Conservation (phyloP, 2,888 invertebrate genomes). For the Aromia moschata region DNA sequence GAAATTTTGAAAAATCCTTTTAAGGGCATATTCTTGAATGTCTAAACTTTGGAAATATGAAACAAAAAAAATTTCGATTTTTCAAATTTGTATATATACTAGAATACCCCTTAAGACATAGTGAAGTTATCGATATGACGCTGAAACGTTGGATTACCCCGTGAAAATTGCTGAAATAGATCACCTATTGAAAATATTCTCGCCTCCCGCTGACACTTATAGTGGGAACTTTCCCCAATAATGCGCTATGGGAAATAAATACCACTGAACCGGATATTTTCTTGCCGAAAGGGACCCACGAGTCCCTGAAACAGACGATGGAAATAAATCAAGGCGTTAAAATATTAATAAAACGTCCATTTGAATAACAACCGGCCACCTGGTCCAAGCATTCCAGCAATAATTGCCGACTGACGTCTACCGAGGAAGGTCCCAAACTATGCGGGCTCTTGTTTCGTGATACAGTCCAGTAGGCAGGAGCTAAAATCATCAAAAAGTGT, state of each 20-base stretch:
- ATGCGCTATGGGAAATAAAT: not conserved
- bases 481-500: too few relatives aligned
- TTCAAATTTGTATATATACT: too few relatives aligned
- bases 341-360: conserved; percentile 38
- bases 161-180: too few relatives aligned
- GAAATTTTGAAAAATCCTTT: too few relatives aligned
- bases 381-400: conserved; percentile 28
- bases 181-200: too few relatives aligned
- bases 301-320: conserved; percentile 34
- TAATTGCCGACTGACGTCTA: conserved; percentile 20
- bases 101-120: too few relatives aligned
- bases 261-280: conserved; percentile 28
- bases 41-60: too few relatives aligned
- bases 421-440: conserved; percentile 1
- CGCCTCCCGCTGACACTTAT: not conserved
- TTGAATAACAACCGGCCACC: conserved; percentile 33
- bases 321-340: conserved; percentile 40
- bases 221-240: not conserved
- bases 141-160: too few relatives aligned
- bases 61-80: too few relatives aligned
- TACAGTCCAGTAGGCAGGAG: not conserved
- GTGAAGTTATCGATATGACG: too few relatives aligned
- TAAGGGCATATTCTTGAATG: too few relatives aligned
- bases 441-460: conserved; percentile 12
- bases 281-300: conserved; percentile 34